Evolutionary conservation across 2,888 invertebrate genomes (phyloP).

Genomic region (Miltochrista miniata): DNA sequence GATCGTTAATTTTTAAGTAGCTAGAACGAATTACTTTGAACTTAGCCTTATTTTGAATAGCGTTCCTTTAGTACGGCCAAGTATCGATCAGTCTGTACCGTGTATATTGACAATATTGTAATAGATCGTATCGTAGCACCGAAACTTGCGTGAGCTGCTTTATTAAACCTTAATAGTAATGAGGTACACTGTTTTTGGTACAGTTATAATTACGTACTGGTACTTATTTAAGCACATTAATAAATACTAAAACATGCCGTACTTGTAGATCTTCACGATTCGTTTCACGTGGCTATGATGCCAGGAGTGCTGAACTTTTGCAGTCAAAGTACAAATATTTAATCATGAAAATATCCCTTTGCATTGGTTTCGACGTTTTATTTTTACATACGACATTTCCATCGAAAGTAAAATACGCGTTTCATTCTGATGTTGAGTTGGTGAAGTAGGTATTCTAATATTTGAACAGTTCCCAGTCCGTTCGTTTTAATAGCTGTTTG

Average conservation of each 20-base stretch:
- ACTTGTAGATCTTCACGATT: too few species aligned
- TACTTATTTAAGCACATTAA: neutral
- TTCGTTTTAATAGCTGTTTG: neutral
- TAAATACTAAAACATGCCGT: neutral
- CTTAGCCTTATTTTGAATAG: neutral
- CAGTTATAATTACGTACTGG: neutral
- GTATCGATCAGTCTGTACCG: constrained; percentile 2
- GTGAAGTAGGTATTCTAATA: neutral
- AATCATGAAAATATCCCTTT: too few species aligned
- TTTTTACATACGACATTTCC: too few species aligned
- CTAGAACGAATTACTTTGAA: too few species aligned
- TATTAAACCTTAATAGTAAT: constrained; percentile 4
- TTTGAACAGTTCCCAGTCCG: neutral
- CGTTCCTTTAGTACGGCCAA: too few species aligned
- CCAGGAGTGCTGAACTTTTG: too few species aligned
- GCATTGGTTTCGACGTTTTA: too few species aligned
- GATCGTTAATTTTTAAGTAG: too few species aligned
- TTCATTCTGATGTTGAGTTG: too few species aligned
- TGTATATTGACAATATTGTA: constrained; percentile 10
- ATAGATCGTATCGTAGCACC: constrained; percentile 4
- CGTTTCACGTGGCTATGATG: too few species aligned
- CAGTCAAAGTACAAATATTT: too few species aligned
- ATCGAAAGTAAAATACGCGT: too few species aligned
- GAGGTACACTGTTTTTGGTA: neutral
- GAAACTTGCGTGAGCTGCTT: neutral